phyloP scores from a whole-genome alignment of 2,888 invertebrate species.

The Leucania comma region DNA sequence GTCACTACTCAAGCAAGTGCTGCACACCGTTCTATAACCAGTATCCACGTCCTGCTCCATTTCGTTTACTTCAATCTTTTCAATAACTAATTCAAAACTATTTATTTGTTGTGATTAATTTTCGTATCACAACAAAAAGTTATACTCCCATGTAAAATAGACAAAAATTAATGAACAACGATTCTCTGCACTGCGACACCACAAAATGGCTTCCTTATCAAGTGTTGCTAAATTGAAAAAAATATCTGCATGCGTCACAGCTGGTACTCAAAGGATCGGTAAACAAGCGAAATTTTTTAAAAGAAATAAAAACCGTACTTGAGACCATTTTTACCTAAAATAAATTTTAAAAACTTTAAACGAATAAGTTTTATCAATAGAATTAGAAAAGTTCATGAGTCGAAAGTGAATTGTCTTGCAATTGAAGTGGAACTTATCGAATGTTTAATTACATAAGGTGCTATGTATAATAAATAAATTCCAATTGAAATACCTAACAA shows the following conservation, averaged over 20 bases:
- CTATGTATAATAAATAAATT: too few species aligned
- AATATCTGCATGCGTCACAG: not conserved
- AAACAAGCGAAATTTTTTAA: not conserved
- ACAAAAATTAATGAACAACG: slow-evolving; percentile 84
- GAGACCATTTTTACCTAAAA: too few species aligned
- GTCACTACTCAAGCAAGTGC: slow-evolving; percentile 83
- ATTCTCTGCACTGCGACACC: slow-evolving; percentile 85
- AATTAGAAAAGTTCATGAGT: too few species aligned
- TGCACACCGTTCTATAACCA: slow-evolving; percentile 78
- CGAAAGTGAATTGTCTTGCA: too few species aligned
- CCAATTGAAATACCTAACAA: too few species aligned
- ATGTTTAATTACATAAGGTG: too few species aligned
- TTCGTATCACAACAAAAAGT: slow-evolving; percentile 89
- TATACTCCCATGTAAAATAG: slow-evolving; percentile 90
- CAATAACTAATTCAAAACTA: slow-evolving; percentile 63
- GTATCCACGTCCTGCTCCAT: slow-evolving; percentile 87
- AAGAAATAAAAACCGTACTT: not conserved
- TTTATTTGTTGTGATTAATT: slow-evolving; percentile 74
- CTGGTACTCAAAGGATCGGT: not conserved
- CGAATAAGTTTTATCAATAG: too few species aligned
- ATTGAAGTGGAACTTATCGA: too few species aligned
- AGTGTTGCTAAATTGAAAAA: slow-evolving; percentile 71
- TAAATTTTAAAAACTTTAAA: too few species aligned
- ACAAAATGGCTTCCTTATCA: slow-evolving; percentile 90
- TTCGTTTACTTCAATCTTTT: slow-evolving; percentile 62